Conservation (phyloP, 2,113 vertebrate species). For the Oceanodroma tethys region DNA sequence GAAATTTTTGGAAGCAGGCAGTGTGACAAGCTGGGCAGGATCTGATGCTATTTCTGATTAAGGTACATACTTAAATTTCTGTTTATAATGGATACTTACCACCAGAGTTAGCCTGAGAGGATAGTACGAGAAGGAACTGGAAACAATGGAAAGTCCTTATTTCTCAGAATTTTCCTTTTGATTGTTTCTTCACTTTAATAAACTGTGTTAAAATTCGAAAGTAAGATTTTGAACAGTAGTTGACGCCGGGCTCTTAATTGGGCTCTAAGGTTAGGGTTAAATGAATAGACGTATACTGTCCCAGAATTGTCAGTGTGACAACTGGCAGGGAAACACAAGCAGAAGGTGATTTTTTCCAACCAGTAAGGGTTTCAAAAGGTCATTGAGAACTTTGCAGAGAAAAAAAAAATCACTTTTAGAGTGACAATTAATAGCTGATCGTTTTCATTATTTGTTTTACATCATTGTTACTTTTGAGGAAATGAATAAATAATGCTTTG, state of each 20-base stretch:
- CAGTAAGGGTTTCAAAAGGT: neutral
- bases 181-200: neutral
- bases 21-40: neutral
- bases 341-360: neutral
- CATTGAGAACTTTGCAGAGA: neutral
- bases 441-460: neutral
- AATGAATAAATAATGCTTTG: neutral
- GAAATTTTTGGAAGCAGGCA: neutral
- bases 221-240: neutral
- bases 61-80: neutral
- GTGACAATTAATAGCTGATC: neutral
- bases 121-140: neutral
- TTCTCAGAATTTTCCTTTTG: neutral
- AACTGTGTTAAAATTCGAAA: neutral
- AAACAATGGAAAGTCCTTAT: neutral
- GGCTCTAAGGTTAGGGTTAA: neutral
- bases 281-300: neutral
- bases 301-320: neutral
- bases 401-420: neutral
- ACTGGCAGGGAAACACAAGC: neutral
- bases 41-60: neutral
- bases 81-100: neutral
- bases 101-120: neutral
- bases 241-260: neutral
- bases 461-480: neutral